These are phyloP conservation scores for Psittacara wagleri DNA, from an alignment of 2,113 vertebrate genomes.

Conservation along the genomic window DNA sequence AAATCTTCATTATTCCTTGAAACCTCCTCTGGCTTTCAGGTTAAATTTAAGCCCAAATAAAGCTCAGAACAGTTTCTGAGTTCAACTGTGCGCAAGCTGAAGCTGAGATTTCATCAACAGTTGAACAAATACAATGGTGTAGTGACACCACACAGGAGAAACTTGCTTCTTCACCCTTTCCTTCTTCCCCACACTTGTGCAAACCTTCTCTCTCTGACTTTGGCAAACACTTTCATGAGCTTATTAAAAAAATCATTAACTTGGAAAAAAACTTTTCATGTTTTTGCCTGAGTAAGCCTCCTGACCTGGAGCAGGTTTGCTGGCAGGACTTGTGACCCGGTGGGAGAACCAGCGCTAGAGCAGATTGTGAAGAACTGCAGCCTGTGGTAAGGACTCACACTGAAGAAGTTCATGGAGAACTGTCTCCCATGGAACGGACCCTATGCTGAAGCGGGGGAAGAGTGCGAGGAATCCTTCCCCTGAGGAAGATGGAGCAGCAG, in stretches of 20 bases:
- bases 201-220: not conserved
- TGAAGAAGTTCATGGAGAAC: not conserved
- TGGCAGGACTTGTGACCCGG: not conserved
- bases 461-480: not conserved
- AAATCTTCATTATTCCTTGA: not conserved
- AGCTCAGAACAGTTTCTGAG: not conserved
- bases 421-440: not conserved
- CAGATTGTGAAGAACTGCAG: rapidly evolving
- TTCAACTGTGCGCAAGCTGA: not conserved
- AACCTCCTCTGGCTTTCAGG: not conserved
- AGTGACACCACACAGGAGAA: not conserved
- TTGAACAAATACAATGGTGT: not conserved
- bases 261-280: not conserved
- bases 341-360: not conserved
- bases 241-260: not conserved
- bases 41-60: not conserved
- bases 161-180: not conserved
- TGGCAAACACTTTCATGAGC: not conserved
- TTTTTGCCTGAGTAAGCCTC: not conserved
- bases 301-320: not conserved
- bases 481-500: not conserved
- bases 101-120: not conserved
- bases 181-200: not conserved
- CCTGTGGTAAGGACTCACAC: not conserved
- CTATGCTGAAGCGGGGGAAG: not conserved